Base-by-base conservation (phyloP, 2,888 invertebrate species). In the Panzeria rudis region DNA sequence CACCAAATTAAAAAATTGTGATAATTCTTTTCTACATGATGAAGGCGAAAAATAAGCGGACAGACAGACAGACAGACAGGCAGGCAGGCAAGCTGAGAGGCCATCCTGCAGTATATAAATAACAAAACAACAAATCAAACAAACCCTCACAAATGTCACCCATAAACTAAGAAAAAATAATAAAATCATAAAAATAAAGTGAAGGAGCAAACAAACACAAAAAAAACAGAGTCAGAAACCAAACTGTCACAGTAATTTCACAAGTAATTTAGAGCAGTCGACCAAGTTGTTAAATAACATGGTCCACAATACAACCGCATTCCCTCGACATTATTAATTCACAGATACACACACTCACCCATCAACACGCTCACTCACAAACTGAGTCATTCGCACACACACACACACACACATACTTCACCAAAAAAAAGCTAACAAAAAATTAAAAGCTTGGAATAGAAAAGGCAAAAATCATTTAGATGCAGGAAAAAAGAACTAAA, bases 201-300 rank as follows among this genome's bases (percentile, higher is more conserved):
- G 71, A 71, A 83, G 44, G 59, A 76, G 44, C 15, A 35, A 54
- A 38, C 2, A 29, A 29, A 29, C 2, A 29, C 47, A 52, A 73
- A 61, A 62, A 69, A 68, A 52, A 68, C 52, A 77, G 47, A 38
- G 61, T 66, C 72, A 72, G 32, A 82, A 81, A 81, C 78, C 77
- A 78, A 86, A 86, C 86, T 87, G 87, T 87, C 87, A 87, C 78
- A 86, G 87, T 86, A 86, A 86, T 87, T 87, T 87, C 87, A 86
- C 86, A 87, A 87, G 86, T 87, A 87, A 87, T 87, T 87, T 87
- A 87, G 84, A 83, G 82, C 82, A 84, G 82, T 80, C 83, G 86
- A 83, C 86, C 81, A 82, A 84, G 83, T 86, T 84, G 84, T 82
- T 80, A 80, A 86, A 86, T 83, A 84, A 84, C 82, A 79, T 82